Percentiles rank a stretch among this genome's conserved stretches.
Conservation (phyloP, 2,797 vertebrate species). For the Enteromius fasciolatus region DNA sequence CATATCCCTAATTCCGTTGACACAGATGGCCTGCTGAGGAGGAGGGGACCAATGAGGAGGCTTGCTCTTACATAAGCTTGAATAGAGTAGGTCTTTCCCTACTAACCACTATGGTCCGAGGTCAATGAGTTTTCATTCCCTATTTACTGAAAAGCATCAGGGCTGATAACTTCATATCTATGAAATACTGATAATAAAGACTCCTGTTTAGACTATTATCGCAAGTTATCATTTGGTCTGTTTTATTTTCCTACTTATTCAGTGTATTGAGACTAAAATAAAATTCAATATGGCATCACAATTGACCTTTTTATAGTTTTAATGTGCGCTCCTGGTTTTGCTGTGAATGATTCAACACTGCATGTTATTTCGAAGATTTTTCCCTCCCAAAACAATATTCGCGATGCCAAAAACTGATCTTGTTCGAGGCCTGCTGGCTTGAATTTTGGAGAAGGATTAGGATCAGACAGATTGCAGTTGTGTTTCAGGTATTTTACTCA, state of each 20-base stretch:
- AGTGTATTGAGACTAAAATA: background rate
- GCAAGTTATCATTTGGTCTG: slow-evolving; percentile 1
- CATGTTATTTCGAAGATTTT: background rate
- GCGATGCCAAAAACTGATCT: background rate
- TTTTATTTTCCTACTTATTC: background rate
- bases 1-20: slow-evolving; percentile 52
- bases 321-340: background rate
- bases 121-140: slow-evolving; percentile 29
- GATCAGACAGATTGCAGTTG: background rate
- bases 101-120: slow-evolving; percentile 35
- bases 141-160: slow-evolving; percentile 4
- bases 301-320: background rate
- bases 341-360: background rate
- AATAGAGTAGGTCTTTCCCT: slow-evolving; percentile 42
- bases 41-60: slow-evolving; percentile 28
- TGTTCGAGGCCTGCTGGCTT: background rate
- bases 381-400: background rate
- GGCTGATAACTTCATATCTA: background rate
- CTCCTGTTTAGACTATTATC: background rate
- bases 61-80: slow-evolving; percentile 48
- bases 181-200: background rate
- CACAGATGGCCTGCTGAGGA: slow-evolving; percentile 53
- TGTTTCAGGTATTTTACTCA: background rate
- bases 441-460: background rate
- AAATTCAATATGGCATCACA: background rate